A percentile compares a stretch with the other conserved stretches of the same genome.
phyloP scores from a whole-genome alignment of 1,140 invertebrate genomes.

The Scaptomyza graminum region DNA sequence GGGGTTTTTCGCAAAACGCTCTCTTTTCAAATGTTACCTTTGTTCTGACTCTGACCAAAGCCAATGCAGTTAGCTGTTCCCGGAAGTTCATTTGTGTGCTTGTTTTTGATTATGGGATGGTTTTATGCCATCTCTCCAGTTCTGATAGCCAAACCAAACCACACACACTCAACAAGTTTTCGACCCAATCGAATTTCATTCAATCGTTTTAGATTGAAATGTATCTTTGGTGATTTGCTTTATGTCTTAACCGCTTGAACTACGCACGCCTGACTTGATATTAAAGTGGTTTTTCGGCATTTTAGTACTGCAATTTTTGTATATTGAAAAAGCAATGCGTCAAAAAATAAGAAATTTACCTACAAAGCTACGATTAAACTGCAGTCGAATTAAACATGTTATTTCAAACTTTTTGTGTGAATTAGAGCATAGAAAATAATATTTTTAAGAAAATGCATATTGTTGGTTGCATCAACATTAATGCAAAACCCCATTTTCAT shows the following conservation, averaged over 20 bases:
- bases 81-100: slow-evolving; percentile 28
- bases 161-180: slow-evolving; percentile 51
- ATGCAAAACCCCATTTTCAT: slow-evolving; percentile 12
- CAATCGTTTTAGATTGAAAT: background rate
- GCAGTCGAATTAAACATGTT: background rate
- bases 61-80: background rate
- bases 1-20: background rate
- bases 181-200: background rate
- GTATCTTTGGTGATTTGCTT: background rate
- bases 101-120: background rate
- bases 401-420: background rate
- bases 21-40: background rate
- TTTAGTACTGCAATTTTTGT: background rate
- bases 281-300: background rate
- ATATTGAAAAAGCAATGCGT: background rate
- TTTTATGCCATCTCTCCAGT: slow-evolving; percentile 29
- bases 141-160: slow-evolving; percentile 20
- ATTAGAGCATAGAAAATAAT: background rate
- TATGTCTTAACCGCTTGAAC: background rate
- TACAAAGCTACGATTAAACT: background rate
- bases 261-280: background rate
- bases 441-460: background rate
- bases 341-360: slow-evolving; percentile 2
- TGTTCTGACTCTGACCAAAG: slow-evolving; percentile 2
- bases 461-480: slow-evolving; percentile 38